Conservation (phyloP, 2,797 vertebrate genomes). For the Mus spretus region DNA sequence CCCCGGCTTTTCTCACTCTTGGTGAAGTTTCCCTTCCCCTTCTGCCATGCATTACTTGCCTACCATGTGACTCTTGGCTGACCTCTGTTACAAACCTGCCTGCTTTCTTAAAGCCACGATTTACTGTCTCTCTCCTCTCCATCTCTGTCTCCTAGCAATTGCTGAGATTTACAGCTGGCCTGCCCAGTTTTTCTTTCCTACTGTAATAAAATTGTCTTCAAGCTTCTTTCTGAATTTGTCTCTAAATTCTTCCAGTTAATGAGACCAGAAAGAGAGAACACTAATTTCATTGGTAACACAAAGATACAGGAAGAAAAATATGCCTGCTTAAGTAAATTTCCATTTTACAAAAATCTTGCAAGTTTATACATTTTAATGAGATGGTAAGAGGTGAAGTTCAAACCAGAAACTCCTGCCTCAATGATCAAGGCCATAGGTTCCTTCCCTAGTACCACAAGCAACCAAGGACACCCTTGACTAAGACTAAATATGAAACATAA, state of each 20-base stretch:
- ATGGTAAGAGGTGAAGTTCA: neutral
- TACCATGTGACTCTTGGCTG: neutral
- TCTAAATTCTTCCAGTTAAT: neutral
- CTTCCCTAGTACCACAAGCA: neutral
- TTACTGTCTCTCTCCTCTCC: neutral
- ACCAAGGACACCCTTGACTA: neutral
- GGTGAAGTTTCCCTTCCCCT: neutral
- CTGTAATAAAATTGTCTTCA: neutral
- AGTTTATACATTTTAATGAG: neutral
- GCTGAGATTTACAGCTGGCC: neutral
- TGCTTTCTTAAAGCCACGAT: neutral
- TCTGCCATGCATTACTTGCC: neutral
- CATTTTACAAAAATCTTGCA: slow-evolving; percentile 4
- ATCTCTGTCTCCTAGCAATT: neutral
- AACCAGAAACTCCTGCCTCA: neutral
- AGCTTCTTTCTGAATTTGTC: neutral
- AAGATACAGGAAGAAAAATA: slow-evolving; percentile 50
- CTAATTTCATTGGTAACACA: neutral
- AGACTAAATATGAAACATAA: slow-evolving; percentile 29
- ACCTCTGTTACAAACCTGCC: neutral
- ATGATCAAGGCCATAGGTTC: neutral
- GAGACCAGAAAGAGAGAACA: neutral
- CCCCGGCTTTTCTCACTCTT: neutral
- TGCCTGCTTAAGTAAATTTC: slow-evolving; percentile 42
- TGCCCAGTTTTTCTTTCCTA: neutral